A percentile compares a stretch with the other conserved stretches of the same genome.
phyloP scores from a whole-genome alignment of 2,113 vertebrate species.

The Chinchilla lanigera region DNA sequence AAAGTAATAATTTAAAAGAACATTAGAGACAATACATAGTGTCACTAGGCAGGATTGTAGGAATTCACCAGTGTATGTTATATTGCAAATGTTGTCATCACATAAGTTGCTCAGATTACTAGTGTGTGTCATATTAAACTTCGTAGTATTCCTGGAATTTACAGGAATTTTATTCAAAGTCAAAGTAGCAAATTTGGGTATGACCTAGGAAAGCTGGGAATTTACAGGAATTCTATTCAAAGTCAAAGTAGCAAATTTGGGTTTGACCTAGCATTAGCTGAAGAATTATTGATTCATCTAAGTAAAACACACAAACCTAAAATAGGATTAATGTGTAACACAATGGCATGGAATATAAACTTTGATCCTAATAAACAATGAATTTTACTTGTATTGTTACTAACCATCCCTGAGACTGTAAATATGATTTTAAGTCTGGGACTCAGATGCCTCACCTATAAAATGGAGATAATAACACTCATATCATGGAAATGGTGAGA shows the following conservation, averaged over 20 bases:
- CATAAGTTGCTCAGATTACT: too few species aligned
- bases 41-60: too few species aligned
- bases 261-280: neutral
- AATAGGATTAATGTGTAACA: neutral
- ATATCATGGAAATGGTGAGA: too few species aligned
- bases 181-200: neutral
- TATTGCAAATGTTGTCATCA: too few species aligned
- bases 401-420: neutral
- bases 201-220: neutral
- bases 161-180: neutral
- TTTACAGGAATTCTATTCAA: neutral
- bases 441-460: neutral
- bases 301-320: neutral
- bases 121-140: neutral
- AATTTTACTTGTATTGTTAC: neutral
- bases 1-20: too few species aligned
- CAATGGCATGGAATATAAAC: neutral
- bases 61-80: too few species aligned
- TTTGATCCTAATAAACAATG: neutral
- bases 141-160: slow-evolving; percentile 20
- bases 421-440: neutral
- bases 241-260: neutral
- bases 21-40: too few species aligned
- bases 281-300: neutral
- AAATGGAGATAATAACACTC: neutral